phyloP scores from a whole-genome alignment of 2,888 invertebrate species.

The Drosophila recens region DNA sequence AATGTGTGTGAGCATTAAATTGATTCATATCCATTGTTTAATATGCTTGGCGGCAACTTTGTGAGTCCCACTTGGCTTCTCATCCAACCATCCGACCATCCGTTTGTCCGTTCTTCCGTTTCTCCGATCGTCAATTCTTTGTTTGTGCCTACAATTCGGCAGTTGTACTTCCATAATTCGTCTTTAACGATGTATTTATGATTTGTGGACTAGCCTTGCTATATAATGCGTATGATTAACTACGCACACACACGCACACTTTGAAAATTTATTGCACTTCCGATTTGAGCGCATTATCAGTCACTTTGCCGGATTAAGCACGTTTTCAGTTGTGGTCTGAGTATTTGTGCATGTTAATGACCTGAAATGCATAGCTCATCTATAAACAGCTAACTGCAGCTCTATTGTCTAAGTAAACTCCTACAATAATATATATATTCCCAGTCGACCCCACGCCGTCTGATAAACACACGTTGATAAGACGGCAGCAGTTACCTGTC shows the following conservation, averaged over 20 bases:
- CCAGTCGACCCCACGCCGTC: slow-evolving; percentile 15
- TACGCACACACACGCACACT: slow-evolving; percentile 36
- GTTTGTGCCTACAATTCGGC: slow-evolving; percentile 43
- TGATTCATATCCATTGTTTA: slow-evolving; percentile 82
- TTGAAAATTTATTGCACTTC: slow-evolving; percentile 49
- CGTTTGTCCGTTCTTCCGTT: neutral
- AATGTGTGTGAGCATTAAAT: slow-evolving; percentile 63
- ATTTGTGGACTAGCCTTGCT: slow-evolving; percentile 45
- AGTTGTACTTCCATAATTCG: slow-evolving; percentile 68
- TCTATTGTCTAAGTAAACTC: neutral
- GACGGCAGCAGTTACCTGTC: slow-evolving; percentile 8
- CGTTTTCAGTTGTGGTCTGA: slow-evolving; percentile 31
- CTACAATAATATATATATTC: neutral
- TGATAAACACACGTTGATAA: slow-evolving; percentile 45
- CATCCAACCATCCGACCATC: neutral
- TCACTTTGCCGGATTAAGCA: slow-evolving; percentile 63
- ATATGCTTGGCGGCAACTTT: slow-evolving; percentile 75
- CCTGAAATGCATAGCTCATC: slow-evolving; percentile 20
- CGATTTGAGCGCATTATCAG: slow-evolving; percentile 66
- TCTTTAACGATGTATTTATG: slow-evolving; percentile 74
- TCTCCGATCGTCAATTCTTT: slow-evolving; percentile 26
- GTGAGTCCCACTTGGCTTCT: slow-evolving; percentile 8
- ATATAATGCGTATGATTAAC: slow-evolving; percentile 60
- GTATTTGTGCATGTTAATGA: slow-evolving; percentile 4
- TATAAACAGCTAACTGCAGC: neutral